Base-by-base conservation (phyloP, 2,797 vertebrate species). In the Argentina silus region DNA sequence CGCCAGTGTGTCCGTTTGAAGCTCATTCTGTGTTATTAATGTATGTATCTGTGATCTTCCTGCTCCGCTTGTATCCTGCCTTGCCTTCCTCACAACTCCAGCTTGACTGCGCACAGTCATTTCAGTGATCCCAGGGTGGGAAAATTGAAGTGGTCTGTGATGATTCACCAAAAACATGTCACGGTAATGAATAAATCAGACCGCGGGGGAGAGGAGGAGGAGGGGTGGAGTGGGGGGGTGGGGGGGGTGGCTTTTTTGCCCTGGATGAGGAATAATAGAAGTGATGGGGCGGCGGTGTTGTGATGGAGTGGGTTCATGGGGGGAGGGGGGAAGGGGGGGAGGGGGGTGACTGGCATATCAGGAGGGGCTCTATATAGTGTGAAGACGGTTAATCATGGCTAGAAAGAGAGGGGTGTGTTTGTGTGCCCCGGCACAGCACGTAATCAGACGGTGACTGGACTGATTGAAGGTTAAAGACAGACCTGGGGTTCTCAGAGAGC, bases 391-490 rank as follows among this genome's bases (percentile, higher is more conserved):
- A 78, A 83, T 83, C 78, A 83, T 14, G 74, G 65, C 11, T 1
- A 17, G 42, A 45, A 36, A 44, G 61, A 45, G n/a, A n/a, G 7
- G 12, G 61, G 21, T 8, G 73, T 83, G 85, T 86, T 82, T 81
- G 80, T 78, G 82, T 83, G 81, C 82, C 74, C 60, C 76, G 70
- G 78, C 78, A 67, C 78, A 64, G 76, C 67, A 69, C 17, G 65
- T 80, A 81, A 87, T 87, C 85, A 89, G 81, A 76, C 81, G 48
- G 73, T 42, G 69, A 21, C 48, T 11, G 81, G 83, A 75, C 86
- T 83, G 85, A 87, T 80, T 83, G 86, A 85, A 85, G 86, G 86
- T 89, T 85, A 86, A 87, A 73, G 56, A 67, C 75, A 79, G 77
- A 75, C 73, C 67, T 56, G 73, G 72, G 78, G 74, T 72, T 81